phyloP scores from a whole-genome alignment of 53 echinoderm and acorn worm genomes.

The Hippasteria phrygiana region DNA sequence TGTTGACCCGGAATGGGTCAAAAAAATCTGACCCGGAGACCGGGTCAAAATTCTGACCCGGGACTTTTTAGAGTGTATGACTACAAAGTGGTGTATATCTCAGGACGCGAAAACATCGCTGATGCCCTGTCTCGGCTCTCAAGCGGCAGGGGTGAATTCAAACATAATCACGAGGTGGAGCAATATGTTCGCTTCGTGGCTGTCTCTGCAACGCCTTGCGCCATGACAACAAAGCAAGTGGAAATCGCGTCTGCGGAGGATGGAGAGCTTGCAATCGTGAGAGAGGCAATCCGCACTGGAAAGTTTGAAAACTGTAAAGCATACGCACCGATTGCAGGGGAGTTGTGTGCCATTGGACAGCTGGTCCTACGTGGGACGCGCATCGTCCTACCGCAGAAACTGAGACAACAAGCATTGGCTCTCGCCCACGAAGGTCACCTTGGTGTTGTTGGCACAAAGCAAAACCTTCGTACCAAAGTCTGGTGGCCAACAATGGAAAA shows the following conservation, averaged over 20 bases:
- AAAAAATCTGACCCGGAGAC: no score
- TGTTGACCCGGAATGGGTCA: no score
- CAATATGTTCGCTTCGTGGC: constrained; percentile 61
- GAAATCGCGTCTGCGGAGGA: constrained; percentile 7
- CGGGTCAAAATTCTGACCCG: no score
- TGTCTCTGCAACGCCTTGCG: constrained; percentile 59
- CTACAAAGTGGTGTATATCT: constrained; percentile 68
- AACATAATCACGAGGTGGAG: constrained; percentile 41
- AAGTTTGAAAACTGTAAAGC: constrained; percentile 34
- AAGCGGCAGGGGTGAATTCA: background rate
- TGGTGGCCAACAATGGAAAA: no score
- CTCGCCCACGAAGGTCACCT: no score
- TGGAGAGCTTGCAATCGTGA: constrained; percentile 24
- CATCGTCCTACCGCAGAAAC: constrained; percentile 20
- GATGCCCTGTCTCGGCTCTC: constrained; percentile 64
- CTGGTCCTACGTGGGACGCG: constrained; percentile 31
- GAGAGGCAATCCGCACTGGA: constrained; percentile 31
- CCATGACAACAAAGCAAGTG: constrained; percentile 52
- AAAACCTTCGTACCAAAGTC: no score
- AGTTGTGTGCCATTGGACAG: constrained; percentile 52
- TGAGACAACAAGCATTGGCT: no score
- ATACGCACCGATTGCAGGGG: constrained; percentile 21
- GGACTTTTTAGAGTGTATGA: no score
- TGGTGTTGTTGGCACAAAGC: no score
- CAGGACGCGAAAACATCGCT: constrained; percentile 56